Conservation (phyloP, 2,113 vertebrate species). For the Pachypanchax playfairii region DNA sequence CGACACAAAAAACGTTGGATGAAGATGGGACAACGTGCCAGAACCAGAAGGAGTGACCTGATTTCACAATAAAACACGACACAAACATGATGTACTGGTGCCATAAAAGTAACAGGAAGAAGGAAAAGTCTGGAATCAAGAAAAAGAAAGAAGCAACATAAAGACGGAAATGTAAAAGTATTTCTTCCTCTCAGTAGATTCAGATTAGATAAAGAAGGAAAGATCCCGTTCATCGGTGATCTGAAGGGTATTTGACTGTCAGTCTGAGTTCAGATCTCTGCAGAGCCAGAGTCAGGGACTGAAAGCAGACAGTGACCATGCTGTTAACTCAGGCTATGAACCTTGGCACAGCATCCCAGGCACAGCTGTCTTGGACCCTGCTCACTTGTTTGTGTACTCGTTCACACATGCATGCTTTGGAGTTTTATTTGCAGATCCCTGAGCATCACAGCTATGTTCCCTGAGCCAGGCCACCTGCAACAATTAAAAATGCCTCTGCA, state of each 20-base stretch:
- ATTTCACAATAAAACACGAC: too few species aligned
- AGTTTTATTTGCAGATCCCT: constrained; percentile 76
- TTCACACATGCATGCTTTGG: constrained; percentile 73
- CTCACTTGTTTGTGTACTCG: constrained; percentile 70
- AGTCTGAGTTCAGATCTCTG: constrained; percentile 1
- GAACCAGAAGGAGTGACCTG: too few species aligned
- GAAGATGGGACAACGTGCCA: too few species aligned
- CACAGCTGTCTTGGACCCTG: constrained; percentile 71
- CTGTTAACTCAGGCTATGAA: constrained; percentile 58
- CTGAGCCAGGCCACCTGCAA: constrained; percentile 76
- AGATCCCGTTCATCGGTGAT: not conserved
- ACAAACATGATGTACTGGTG: too few species aligned
- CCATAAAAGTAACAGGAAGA: too few species aligned
- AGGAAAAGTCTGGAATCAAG: too few species aligned
- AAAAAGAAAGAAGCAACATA: not conserved
- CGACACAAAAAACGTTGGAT: not conserved
- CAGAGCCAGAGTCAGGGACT: constrained; percentile 31
- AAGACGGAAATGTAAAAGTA: not conserved
- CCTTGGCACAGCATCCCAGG: constrained; percentile 49
- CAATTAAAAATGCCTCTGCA: constrained; percentile 70
- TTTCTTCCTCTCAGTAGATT: not conserved
- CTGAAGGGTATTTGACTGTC: not conserved
- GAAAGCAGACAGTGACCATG: constrained; percentile 46
- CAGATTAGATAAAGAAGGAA: not conserved
- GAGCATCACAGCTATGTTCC: constrained; percentile 69